Evolutionary conservation across 2,888 invertebrate species (phyloP).

Genomic region (Tenthredo livida): DNA sequence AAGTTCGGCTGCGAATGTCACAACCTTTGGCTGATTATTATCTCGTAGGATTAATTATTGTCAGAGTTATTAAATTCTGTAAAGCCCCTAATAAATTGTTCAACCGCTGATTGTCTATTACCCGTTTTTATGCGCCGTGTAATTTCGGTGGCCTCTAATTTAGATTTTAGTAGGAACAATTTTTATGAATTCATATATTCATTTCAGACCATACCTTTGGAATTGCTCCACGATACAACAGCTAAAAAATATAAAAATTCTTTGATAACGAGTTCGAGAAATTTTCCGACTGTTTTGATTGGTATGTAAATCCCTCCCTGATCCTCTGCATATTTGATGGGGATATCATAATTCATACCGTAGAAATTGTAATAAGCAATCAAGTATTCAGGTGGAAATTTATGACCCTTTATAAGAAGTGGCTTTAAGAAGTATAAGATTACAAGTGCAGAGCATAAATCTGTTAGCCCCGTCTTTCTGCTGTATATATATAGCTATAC

Average conservation of each 20-base stretch:
- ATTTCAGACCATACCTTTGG: background rate
- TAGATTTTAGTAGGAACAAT: background rate
- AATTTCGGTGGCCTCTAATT: background rate
- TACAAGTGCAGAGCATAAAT: conserved; percentile 2
- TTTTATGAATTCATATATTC: background rate
- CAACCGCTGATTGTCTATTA: background rate
- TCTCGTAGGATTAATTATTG: background rate
- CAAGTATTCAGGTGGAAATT: conserved; percentile 7
- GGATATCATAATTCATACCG: background rate
- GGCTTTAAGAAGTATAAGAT: background rate
- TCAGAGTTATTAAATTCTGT: background rate
- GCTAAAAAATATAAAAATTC: background rate
- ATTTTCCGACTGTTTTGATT: background rate
- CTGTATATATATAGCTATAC: background rate
- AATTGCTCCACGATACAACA: background rate
- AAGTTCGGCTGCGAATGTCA: background rate
- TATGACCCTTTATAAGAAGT: background rate
- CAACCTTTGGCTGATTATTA: background rate
- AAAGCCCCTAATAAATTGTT: background rate
- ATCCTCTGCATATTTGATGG: conserved; percentile 28
- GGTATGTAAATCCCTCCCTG: conserved; percentile 14
- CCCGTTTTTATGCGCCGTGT: background rate
- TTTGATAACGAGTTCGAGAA: background rate
- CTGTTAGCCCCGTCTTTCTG: background rate
- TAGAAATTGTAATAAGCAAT: conserved; percentile 15